A percentile compares a stretch with the other conserved stretches of the same genome.
These are phyloP conservation scores for Rotaria socialis DNA, from an alignment of 2,888 invertebrate genomes.

Conservation along the genomic window DNA sequence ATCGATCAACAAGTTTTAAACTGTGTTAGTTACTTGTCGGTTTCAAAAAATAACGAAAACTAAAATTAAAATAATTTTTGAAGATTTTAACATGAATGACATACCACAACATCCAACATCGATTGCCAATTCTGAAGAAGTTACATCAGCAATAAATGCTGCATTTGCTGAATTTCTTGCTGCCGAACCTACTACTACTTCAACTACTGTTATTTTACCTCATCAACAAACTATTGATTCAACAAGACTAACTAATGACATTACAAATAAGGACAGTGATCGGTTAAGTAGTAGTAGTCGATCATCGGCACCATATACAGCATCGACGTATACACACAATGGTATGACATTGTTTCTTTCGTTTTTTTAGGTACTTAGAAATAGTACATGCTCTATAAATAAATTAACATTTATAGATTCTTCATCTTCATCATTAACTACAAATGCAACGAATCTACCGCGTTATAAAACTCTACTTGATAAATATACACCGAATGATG, in stretches of 20 bases:
- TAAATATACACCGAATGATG: neutral
- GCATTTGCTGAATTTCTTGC: slow-evolving; percentile 26
- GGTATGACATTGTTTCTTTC: neutral
- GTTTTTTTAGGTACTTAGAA: too few species aligned
- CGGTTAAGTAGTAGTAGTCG: neutral
- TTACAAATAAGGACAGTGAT: neutral
- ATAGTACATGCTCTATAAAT: neutral
- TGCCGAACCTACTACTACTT: neutral
- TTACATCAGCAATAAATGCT: slow-evolving; percentile 7
- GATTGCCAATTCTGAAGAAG: neutral
- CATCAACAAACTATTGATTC: neutral
- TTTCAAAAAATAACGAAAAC: neutral
- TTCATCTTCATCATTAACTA: neutral
- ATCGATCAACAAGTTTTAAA: neutral
- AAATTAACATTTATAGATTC: neutral
- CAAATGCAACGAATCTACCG: neutral
- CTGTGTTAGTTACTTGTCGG: neutral
- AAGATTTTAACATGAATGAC: neutral
- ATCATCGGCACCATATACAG: neutral
- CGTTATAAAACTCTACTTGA: slow-evolving; percentile 15
- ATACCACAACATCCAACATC: neutral
- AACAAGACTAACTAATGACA: neutral
- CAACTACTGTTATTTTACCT: neutral
- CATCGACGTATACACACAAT: neutral
- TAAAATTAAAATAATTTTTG: neutral